These are phyloP conservation scores for Stigmatopora nigra DNA, from an alignment of 2,113 vertebrate species.

Conservation along the genomic window DNA sequence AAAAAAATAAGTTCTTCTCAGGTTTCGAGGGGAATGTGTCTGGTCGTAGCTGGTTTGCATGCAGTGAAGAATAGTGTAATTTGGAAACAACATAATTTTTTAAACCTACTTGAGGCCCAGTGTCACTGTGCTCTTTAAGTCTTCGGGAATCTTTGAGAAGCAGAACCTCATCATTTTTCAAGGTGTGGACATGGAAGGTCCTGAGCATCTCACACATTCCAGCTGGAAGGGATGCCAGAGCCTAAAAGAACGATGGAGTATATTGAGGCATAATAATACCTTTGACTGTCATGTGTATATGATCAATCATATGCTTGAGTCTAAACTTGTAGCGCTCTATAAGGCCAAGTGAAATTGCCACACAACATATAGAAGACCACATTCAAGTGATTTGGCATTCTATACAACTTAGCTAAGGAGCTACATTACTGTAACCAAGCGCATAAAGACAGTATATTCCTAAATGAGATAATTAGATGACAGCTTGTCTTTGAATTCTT, in stretches of 20 bases:
- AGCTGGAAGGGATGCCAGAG: constrained; percentile 71
- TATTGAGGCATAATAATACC: not conserved
- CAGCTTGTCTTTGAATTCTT: not conserved
- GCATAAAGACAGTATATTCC: not conserved
- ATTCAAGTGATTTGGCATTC: not conserved
- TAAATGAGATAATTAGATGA: not conserved
- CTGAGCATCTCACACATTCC: constrained; percentile 84
- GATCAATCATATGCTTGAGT: not conserved
- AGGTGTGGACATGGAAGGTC: constrained; percentile 77
- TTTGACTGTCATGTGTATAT: not conserved
- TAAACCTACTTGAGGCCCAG: constrained; percentile 53
- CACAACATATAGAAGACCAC: not conserved
- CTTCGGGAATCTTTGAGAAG: constrained; percentile 81
- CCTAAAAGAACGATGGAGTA: constrained; percentile 34
- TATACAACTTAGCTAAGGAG: not conserved
- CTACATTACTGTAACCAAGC: not conserved
- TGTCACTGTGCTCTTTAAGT: constrained; percentile 56
- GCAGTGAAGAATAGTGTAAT: not conserved
- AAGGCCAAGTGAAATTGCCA: not conserved
- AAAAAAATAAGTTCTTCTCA: not conserved
- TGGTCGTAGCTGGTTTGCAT: not conserved
- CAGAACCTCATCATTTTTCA: constrained; percentile 87
- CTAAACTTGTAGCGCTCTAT: not conserved
- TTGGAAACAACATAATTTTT: not conserved
- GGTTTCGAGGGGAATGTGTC: not conserved